Base-by-base conservation (phyloP, 2,797 vertebrate genomes). In the Nothura maculosa region DNA sequence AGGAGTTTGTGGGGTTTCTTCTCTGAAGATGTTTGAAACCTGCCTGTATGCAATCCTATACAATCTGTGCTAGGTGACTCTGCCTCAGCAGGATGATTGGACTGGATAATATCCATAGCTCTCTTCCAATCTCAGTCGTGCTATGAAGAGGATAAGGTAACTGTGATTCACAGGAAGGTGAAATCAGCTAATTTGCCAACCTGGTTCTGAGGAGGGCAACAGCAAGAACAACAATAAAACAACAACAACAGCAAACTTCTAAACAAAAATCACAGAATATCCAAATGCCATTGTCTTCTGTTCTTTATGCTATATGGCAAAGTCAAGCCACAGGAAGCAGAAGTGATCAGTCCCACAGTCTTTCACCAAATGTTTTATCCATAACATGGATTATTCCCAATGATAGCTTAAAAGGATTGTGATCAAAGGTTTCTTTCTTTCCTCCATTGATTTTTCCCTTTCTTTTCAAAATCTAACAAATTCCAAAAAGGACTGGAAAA, bases 91-190 rank as follows among this genome's bases (percentile, higher is more conserved):
- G 24, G 24, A 4, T 24, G 47, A 48, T 48, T 48, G 47, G 47
- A 25, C 48, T 50, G 14, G 2, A 50, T 8, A 24, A 24, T 48
- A 10, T 48, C 24, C 47, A 48, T 22, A 48, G 22, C 22, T 48
- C 12, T 6, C 12, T 48, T 48, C 47, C 47, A 25, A 19, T 7
- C 24, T 48, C 47, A 25, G 24, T 48, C 24, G 11, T 25, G 24
- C 47, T 25, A 12, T 13, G 47, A 48, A 52, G 32, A 54, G 21
- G 18, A 8, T 0, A 1, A 18, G 21, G 22, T 0, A 1, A 12
- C 10, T 1, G 1, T 9, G 28, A 21, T 5, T 12, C 20, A 45
- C 8, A 13, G 20, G n/a, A 73, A 52, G 21, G 15, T 14, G 25
- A 13, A 64, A 38, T 38, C 17, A 15, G 24, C 9, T 9, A 32